These are phyloP conservation scores for Ypsolopha scabrella DNA, from an alignment of 2,888 invertebrate genomes.

Conservation along the genomic window DNA sequence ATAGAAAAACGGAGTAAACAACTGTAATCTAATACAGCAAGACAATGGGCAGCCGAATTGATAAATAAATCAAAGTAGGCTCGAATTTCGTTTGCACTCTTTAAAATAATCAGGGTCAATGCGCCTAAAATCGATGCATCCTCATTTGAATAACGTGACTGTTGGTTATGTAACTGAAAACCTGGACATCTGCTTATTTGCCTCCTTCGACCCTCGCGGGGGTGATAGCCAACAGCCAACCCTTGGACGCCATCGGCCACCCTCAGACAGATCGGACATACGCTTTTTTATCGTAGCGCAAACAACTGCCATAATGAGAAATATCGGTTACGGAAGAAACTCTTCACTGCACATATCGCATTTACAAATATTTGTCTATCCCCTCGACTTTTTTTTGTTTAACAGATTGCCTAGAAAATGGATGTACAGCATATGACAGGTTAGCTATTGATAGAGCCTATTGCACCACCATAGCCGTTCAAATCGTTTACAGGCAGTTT, in stretches of 20 bases:
- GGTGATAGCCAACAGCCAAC: constrained; percentile 33
- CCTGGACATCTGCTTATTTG: constrained; percentile 59
- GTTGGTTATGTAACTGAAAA: constrained; percentile 63
- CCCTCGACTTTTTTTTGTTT: constrained; percentile 24
- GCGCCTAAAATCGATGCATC: constrained; percentile 28
- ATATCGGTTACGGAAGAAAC: constrained; percentile 62
- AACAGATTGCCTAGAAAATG: constrained; percentile 3
- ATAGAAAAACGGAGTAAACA: background rate
- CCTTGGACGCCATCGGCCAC: constrained; percentile 53
- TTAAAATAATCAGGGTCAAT: constrained; percentile 14
- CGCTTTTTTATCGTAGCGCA: constrained; percentile 54
- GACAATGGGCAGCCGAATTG: constrained; percentile 3
- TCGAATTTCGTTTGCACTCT: constrained; percentile 12
- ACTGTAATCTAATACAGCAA: background rate
- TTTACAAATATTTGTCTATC: constrained; percentile 49
- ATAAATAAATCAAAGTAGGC: background rate
- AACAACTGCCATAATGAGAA: constrained; percentile 61
- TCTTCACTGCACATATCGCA: constrained; percentile 47
- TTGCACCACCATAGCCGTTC: no score
- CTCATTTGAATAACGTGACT: constrained; percentile 58
- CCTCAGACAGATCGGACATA: constrained; percentile 25
- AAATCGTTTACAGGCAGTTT: no score
- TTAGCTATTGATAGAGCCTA: no score
- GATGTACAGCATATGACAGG: background rate
- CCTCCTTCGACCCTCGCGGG: constrained; percentile 27